These are phyloP conservation scores for Acrobasis repandana DNA, from an alignment of 2,888 invertebrate genomes.

Conservation along the genomic window DNA sequence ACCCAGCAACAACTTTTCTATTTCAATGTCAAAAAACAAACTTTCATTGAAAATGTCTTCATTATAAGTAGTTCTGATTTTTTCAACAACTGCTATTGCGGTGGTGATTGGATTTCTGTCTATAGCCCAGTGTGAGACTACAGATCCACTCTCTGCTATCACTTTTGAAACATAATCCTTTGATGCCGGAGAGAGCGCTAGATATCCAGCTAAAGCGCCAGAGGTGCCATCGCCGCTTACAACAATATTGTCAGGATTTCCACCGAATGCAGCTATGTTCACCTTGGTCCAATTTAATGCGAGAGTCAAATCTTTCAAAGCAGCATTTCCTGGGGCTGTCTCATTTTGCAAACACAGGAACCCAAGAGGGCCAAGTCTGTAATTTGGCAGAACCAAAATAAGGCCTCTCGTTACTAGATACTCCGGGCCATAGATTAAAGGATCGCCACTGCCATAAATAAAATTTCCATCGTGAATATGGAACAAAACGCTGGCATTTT, in stretches of 20 bases:
- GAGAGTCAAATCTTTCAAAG: conserved; percentile 61
- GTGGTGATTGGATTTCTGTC: conserved; percentile 55
- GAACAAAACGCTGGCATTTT: conserved; percentile 55
- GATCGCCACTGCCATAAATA: conserved; percentile 57
- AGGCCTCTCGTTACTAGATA: conserved; percentile 53
- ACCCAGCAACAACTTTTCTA: conserved; percentile 40
- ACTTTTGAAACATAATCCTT: conserved; percentile 55
- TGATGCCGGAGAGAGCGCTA: conserved; percentile 55
- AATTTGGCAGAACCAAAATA: conserved; percentile 66
- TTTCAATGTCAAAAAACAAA: conserved; percentile 35
- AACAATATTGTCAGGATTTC: conserved; percentile 59
- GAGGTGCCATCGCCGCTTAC: conserved; percentile 64
- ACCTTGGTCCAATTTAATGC: conserved; percentile 62
- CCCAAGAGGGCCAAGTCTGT: conserved; percentile 67
- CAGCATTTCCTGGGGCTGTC: conserved; percentile 67
- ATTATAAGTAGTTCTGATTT: conserved; percentile 42
- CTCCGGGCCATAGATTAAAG: conserved; percentile 61
- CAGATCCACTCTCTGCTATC: conserved; percentile 66
- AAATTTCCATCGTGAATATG: conserved; percentile 70
- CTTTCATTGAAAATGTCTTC: conserved; percentile 27
- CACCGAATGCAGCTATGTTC: conserved; percentile 64
- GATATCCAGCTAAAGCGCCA: conserved; percentile 60
- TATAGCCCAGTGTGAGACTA: conserved; percentile 61
- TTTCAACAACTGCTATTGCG: conserved; percentile 53
- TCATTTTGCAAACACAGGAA: conserved; percentile 62